Evolutionary conservation across 2,888 invertebrate genomes (phyloP).

Genomic region (Epistrophe grossulariae): DNA sequence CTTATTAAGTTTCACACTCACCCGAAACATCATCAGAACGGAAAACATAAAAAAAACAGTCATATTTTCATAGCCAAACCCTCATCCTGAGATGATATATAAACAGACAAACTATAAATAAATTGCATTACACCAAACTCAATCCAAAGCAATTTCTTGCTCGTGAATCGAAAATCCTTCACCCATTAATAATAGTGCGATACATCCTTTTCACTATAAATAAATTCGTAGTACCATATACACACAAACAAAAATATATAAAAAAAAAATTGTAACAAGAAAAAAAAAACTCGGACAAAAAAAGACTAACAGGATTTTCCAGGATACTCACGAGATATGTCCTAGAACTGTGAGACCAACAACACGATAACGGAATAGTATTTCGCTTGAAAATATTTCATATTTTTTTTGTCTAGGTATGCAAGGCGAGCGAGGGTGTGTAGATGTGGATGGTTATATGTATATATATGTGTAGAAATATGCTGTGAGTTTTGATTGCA

Average conservation of each 20-base stretch:
- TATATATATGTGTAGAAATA: constrained; percentile 24
- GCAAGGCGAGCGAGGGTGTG: not conserved
- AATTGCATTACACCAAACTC: constrained; percentile 73
- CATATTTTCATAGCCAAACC: constrained; percentile 9
- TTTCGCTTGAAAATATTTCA: constrained; percentile 47
- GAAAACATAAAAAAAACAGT: constrained; percentile 4
- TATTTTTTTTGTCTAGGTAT: not conserved
- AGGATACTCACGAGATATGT: constrained; percentile 70
- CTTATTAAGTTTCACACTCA: not conserved
- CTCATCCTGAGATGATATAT: constrained; percentile 34
- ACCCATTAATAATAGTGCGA: constrained; percentile 74
- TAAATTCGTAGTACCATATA: constrained; percentile 3
- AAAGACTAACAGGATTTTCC: constrained; percentile 69
- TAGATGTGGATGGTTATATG: constrained; percentile 19
- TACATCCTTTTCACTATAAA: constrained; percentile 60
- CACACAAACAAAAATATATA: constrained; percentile 17
- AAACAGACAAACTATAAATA: constrained; percentile 70
- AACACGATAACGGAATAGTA: constrained; percentile 30
- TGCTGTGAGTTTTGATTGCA: constrained; percentile 73
- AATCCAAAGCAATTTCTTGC: constrained; percentile 68
- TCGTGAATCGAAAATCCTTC: constrained; percentile 74
- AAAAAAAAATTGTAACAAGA: constrained; percentile 4
- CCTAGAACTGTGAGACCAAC: constrained; percentile 46
- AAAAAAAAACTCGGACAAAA: constrained; percentile 16
- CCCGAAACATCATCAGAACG: not conserved